Conservation (phyloP, 2,113 vertebrate genomes). For the Genyomyrus donnyi region DNA sequence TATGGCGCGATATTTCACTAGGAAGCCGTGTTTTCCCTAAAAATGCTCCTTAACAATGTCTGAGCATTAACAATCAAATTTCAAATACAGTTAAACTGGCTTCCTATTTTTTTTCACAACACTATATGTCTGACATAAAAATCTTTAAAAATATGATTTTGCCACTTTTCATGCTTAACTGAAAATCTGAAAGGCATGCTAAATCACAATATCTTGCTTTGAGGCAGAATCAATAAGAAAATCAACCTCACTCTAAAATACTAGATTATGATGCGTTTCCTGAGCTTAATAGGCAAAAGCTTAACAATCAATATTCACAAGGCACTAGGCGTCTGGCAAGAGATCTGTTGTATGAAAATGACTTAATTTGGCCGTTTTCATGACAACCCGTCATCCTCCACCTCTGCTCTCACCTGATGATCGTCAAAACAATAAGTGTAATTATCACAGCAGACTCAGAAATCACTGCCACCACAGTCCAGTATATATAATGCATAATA, state of each 20-base stretch:
- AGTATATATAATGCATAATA: neutral
- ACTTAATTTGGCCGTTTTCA: neutral
- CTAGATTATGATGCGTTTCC: neutral
- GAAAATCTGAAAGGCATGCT: neutral
- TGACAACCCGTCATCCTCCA: neutral
- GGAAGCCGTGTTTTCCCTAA: neutral
- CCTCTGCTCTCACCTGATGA: conserved; percentile 4
- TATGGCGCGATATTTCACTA: neutral
- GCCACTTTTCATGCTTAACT: neutral
- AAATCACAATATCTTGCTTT: neutral
- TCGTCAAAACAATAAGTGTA: conserved; percentile 3
- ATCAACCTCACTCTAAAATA: neutral
- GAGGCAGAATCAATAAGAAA: conserved; percentile 6
- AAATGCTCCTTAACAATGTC: neutral
- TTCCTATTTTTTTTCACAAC: neutral
- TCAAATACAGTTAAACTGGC: neutral
- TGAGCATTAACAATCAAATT: neutral
- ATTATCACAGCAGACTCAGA: conserved; percentile 2
- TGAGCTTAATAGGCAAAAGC: neutral
- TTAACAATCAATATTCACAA: neutral
- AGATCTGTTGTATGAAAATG: neutral
- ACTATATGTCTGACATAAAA: neutral
- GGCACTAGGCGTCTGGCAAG: conserved; percentile 7
- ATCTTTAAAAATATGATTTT: neutral
- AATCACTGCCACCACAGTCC: neutral